Evolutionary conservation across 2,888 invertebrate genomes (phyloP).

Genomic region (Mythimna lalbum): DNA sequence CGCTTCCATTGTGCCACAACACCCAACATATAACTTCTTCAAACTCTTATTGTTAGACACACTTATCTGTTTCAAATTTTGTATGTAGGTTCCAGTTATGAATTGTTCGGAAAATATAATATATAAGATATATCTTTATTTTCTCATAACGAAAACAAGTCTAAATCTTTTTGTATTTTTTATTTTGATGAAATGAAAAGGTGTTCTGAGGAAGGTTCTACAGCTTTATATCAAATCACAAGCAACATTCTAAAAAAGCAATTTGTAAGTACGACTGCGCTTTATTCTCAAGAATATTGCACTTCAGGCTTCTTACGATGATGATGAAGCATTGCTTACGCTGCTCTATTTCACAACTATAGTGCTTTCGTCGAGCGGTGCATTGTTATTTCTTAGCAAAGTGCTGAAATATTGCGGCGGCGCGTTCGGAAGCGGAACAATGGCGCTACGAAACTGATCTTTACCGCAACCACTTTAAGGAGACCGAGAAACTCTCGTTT

Average conservation of each 20-base stretch:
- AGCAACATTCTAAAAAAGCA: conserved; percentile 44
- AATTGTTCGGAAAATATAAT: conserved; percentile 44
- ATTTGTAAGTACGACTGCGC: conserved; percentile 53
- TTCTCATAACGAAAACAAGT: neutral
- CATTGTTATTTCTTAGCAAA: conserved; percentile 88
- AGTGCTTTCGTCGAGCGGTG: conserved; percentile 81
- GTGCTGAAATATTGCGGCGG: conserved; percentile 86
- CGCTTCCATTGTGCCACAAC: conserved; percentile 76
- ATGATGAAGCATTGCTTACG: conserved; percentile 83
- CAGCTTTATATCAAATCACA: conserved; percentile 33
- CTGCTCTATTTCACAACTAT: conserved; percentile 80
- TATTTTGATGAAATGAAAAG: conserved; percentile 7
- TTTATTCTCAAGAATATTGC: conserved; percentile 66
- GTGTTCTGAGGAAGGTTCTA: neutral
- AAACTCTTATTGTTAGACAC: conserved; percentile 74
- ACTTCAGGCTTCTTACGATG: conserved; percentile 75
- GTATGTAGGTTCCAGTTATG: conserved; percentile 65
- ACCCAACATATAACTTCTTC: conserved; percentile 72
- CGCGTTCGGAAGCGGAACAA: conserved; percentile 74
- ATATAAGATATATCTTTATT: neutral
- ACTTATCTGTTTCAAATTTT: conserved; percentile 69
- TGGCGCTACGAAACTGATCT: conserved; percentile 78
- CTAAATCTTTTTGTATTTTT: neutral
- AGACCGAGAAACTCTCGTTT: conserved; percentile 75
- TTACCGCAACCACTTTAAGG: conserved; percentile 75